Conservation (phyloP, 2,113 vertebrate species). For the Ariopsis seemanni region DNA sequence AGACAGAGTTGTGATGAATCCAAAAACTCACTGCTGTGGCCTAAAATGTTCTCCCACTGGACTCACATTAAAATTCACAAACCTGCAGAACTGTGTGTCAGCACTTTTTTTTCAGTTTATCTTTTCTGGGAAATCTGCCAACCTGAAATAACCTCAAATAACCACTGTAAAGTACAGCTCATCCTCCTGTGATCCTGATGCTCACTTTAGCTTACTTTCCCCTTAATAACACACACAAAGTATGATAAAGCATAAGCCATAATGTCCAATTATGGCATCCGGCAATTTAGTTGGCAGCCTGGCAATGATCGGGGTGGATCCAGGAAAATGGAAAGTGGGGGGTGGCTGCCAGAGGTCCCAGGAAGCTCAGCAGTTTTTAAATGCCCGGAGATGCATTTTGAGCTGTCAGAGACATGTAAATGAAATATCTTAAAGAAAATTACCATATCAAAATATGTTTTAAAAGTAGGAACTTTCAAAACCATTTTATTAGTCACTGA, state of each 20-base stretch:
- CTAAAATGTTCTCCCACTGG: conserved; percentile 6
- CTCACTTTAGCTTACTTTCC: neutral
- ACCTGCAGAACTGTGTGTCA: neutral
- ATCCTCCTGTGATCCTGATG: neutral
- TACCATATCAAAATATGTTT: no score
- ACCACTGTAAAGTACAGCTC: neutral
- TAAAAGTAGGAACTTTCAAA: no score
- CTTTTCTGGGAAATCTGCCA: conserved; percentile 4
- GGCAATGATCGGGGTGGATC: neutral
- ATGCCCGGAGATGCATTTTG: no score
- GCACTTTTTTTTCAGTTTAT: conserved; percentile 11
- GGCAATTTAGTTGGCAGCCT: neutral
- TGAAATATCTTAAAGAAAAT: no score
- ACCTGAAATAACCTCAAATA: neutral
- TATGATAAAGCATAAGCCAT: neutral
- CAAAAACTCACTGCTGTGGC: neutral
- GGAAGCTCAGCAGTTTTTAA: no score
- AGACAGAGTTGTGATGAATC: neutral
- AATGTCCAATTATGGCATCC: neutral
- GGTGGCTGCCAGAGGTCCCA: no score
- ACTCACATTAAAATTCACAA: neutral
- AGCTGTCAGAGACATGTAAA: no score
- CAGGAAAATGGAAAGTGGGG: no score
- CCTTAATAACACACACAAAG: neutral
- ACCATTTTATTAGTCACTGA: no score